Percentiles rank a stretch among this genome's conserved stretches.
These are phyloP conservation scores for Clarias pachynema DNA, from an alignment of 2,797 vertebrate species.

Conservation along the genomic window DNA sequence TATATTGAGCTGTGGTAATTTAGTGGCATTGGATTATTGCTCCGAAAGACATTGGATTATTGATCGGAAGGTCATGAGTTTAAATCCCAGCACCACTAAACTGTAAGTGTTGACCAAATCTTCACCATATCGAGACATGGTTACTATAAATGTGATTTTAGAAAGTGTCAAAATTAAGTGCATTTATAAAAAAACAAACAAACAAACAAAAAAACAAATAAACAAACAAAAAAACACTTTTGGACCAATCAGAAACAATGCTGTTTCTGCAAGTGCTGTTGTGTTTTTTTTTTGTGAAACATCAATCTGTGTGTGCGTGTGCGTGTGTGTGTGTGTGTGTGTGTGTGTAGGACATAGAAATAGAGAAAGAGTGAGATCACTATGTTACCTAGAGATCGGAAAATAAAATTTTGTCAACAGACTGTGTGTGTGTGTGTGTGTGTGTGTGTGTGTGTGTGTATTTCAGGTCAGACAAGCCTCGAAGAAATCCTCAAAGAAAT, in stretches of 20 bases:
- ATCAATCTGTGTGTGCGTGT: not conserved
- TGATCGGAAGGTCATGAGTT: not conserved
- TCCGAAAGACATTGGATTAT: not conserved
- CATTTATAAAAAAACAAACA: no score
- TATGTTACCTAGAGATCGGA: not conserved
- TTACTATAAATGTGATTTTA: no score
- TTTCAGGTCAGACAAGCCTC: not conserved
- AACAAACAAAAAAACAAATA: no score
- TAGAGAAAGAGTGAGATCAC: not conserved
- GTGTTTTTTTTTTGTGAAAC: no score
- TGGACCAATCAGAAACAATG: no score
- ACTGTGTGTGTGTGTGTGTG: not conserved
- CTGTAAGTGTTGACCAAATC: not conserved
- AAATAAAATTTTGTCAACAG: not conserved
- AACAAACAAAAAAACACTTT: no score
- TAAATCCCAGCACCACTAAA: not conserved
- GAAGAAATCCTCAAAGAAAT: not conserved
- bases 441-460: no score
- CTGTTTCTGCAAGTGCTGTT: no score
- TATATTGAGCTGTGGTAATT: no score
- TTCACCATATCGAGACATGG: no score
- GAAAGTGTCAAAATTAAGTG: no score
- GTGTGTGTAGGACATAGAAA: not conserved
- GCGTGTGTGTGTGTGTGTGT: not conserved
- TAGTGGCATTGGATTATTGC: not conserved